phyloP scores from a whole-genome alignment of 2,113 vertebrate genomes.

The Phalacrocorax carbo region DNA sequence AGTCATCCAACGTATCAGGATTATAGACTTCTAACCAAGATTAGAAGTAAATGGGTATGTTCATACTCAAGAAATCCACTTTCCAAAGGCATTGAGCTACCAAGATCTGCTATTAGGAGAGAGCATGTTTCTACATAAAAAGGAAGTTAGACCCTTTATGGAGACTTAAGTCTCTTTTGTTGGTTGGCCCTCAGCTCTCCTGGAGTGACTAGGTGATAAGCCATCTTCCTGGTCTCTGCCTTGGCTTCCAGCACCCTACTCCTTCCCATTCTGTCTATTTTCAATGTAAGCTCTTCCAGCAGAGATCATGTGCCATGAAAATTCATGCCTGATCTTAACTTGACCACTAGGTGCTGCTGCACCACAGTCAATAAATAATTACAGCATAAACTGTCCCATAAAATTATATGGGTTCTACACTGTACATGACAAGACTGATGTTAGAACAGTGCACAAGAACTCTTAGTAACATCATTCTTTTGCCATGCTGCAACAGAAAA shows the following conservation, averaged over 20 bases:
- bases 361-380: constrained; percentile 28
- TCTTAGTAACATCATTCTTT: background rate
- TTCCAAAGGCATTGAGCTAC: background rate
- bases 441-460: background rate
- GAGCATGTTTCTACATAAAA: background rate
- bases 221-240: background rate
- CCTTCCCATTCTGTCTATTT: background rate
- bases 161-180: background rate
- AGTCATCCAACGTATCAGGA: background rate
- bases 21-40: background rate
- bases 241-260: background rate
- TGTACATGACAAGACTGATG: background rate
- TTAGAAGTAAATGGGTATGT: background rate
- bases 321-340: background rate
- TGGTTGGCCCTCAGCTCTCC: background rate
- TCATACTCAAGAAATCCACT: background rate
- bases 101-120: background rate
- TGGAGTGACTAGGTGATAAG: background rate
- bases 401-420: background rate
- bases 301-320: background rate
- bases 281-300: background rate
- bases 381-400: background rate
- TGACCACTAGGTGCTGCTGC: constrained; percentile 66
- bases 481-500: background rate
- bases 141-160: background rate